Evolutionary conservation across 1,140 invertebrate genomes (phyloP).

Genomic region (Luehdorfia chinensis): DNA sequence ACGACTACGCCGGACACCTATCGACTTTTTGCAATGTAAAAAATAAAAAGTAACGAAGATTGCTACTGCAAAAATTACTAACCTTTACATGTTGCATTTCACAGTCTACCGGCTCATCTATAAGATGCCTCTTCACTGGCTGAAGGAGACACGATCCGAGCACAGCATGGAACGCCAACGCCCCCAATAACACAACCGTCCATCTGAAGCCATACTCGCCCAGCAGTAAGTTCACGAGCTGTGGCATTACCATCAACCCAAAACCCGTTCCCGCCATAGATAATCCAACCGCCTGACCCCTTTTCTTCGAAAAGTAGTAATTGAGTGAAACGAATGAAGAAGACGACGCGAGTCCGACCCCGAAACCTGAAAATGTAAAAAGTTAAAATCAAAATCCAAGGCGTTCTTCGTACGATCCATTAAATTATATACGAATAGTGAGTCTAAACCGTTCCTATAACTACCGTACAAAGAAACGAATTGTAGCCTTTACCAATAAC

Average conservation of each 20-base stretch:
- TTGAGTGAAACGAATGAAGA: conserved; percentile 85
- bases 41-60: too few species aligned
- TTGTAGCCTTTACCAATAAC: too few species aligned
- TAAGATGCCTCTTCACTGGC: conserved; percentile 82
- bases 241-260: conserved; percentile 86
- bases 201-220: conserved; percentile 80
- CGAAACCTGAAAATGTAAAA: conserved; percentile 78
- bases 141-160: conserved; percentile 82
- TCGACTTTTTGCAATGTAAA: too few species aligned
- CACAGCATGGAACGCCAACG: conserved; percentile 80
- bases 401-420: too few species aligned
- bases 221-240: conserved; percentile 80
- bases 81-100: conserved; percentile 77
- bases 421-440: too few species aligned
- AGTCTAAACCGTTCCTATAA: too few species aligned
- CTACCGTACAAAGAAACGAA: too few species aligned
- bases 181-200: conserved; percentile 82
- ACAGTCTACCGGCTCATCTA: conserved; percentile 78
- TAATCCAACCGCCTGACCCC: conserved; percentile 85
- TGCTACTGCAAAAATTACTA: too few species aligned
- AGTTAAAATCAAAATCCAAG: too few species aligned
- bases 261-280: conserved; percentile 87
- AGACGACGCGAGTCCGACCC: conserved; percentile 83
- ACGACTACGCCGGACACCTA: too few species aligned
- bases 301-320: conserved; percentile 84